These are phyloP conservation scores for Drosophila limbata DNA, from an alignment of 2,888 invertebrate species.

Conservation along the genomic window DNA sequence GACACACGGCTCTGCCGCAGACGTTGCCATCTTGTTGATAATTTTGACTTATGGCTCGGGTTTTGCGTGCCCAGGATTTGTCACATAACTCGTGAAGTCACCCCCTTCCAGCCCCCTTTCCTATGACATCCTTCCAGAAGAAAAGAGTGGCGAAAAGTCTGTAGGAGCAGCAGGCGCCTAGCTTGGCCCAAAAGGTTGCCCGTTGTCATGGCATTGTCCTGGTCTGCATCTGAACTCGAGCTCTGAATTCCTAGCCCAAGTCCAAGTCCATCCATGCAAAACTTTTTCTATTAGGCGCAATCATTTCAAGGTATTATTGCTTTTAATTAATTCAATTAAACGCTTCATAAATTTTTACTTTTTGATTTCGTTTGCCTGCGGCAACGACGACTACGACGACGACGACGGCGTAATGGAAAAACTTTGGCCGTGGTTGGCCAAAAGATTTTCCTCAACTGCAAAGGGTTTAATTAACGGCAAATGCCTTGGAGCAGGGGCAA, in stretches of 20 bases:
- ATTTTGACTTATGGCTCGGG: constrained; percentile 84
- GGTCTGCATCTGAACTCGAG: neutral
- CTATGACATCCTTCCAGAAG: constrained; percentile 40
- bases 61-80: constrained; percentile 74
- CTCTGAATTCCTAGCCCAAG: neutral
- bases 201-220: constrained; percentile 27
- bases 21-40: constrained; percentile 81
- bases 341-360: constrained; percentile 84
- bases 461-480: constrained; percentile 83
- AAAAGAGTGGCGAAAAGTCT: constrained; percentile 14
- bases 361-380: constrained; percentile 78
- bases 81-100: constrained; percentile 68
- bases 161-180: constrained; percentile 7
- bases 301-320: constrained; percentile 82
- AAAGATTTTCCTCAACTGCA: constrained; percentile 50
- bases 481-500: constrained; percentile 22
- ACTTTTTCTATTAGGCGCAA: constrained; percentile 80
- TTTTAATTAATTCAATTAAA: constrained; percentile 85
- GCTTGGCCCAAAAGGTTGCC: constrained; percentile 32
- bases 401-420: constrained; percentile 75
- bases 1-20: constrained; percentile 44
- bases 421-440: constrained; percentile 72
- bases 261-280: constrained; percentile 44
- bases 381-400: constrained; percentile 31
- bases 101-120: neutral